phyloP scores from a whole-genome alignment of 2,113 vertebrate species.

The Caranx ignobilis region DNA sequence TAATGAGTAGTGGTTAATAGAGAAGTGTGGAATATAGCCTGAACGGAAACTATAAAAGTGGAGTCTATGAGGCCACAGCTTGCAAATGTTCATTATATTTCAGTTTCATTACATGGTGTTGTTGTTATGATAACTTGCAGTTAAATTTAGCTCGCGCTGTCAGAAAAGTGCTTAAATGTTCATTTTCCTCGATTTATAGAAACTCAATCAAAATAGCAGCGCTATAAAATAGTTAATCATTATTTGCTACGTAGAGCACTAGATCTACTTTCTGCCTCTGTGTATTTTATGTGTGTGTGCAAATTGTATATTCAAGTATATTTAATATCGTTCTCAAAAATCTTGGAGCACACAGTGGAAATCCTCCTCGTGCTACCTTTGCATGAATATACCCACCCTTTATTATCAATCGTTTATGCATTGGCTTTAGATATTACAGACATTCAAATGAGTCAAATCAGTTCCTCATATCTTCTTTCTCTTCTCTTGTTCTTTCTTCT shows the following conservation, averaged over 20 bases:
- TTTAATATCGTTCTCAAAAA: not conserved
- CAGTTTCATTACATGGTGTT: not conserved
- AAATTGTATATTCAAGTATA: not conserved
- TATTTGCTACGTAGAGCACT: not conserved
- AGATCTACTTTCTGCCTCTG: too few relatives aligned
- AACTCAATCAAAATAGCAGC: too few relatives aligned
- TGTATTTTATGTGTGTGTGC: too few relatives aligned
- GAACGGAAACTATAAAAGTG: not conserved
- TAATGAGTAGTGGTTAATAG: not conserved
- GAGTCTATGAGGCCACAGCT: not conserved
- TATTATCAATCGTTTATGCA: not conserved
- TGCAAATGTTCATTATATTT: not conserved
- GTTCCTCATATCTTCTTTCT: not conserved
- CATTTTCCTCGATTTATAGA: not conserved
- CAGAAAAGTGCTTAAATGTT: too few relatives aligned
- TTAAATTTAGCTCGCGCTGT: not conserved
- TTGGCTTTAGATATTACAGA: not conserved
- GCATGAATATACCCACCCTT: not conserved
- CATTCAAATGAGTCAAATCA: conserved; percentile 3
- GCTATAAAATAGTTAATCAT: too few relatives aligned
- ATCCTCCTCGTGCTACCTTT: not conserved
- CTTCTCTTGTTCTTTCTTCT: not conserved
- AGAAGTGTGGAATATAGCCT: too few relatives aligned
- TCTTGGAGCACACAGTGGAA: not conserved
- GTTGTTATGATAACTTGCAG: not conserved